Conservation (phyloP, 2,888 invertebrate species). For the Cerastoderma edule region DNA sequence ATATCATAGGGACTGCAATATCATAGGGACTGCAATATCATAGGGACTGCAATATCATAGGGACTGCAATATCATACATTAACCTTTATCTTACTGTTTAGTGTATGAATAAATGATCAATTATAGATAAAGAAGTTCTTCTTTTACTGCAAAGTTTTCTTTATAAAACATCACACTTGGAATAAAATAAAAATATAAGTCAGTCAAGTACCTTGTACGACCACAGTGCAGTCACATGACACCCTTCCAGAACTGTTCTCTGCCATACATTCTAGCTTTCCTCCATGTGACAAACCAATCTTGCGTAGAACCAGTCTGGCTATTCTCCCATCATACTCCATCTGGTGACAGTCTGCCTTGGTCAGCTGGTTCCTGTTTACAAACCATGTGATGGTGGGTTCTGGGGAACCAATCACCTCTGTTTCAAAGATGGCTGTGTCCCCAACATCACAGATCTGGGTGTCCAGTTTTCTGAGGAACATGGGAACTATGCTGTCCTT, state of each 20-base stretch:
- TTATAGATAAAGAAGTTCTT: too few species aligned
- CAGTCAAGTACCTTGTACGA: constrained; percentile 74
- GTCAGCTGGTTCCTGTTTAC: constrained; percentile 60
- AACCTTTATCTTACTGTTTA: too few species aligned
- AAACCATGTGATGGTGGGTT: constrained; percentile 72
- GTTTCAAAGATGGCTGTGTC: constrained; percentile 72
- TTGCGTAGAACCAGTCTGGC: constrained; percentile 70
- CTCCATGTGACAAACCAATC: constrained; percentile 67
- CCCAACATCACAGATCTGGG: constrained; percentile 65
- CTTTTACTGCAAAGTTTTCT: neutral
- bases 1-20: too few species aligned
- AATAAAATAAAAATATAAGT: neutral
- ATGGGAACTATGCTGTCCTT: constrained; percentile 71
- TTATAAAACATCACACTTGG: neutral
- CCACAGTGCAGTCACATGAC: constrained; percentile 69
- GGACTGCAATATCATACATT: too few species aligned
- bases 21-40: too few species aligned
- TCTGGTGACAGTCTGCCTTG: constrained; percentile 42
- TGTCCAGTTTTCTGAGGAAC: constrained; percentile 71
- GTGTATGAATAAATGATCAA: too few species aligned
- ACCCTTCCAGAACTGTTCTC: constrained; percentile 72
- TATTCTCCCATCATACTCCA: constrained; percentile 71
- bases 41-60: too few species aligned
- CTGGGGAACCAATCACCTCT: constrained; percentile 76
- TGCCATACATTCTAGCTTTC: constrained; percentile 73